Evolutionary conservation across 2,797 vertebrate species (phyloP), one percentile per base, ranked within the genome.

Genomic region (Acipenser ruthenus): DNA sequence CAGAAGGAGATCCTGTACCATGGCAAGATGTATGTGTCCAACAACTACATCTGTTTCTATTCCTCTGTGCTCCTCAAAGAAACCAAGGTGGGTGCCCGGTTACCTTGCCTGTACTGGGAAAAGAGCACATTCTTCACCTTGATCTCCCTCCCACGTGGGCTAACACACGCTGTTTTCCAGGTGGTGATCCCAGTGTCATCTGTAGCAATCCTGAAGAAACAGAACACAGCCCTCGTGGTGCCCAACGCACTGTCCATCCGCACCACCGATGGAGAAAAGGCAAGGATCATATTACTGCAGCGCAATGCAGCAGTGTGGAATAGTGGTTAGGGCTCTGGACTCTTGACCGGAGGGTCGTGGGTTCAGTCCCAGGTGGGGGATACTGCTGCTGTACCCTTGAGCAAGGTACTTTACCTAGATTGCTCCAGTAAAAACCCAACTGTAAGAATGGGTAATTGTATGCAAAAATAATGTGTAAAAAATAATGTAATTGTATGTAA

Each of bases 1-100:
- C 93, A 93, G 76, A 88, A 83, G 70, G 93, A 95, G 69, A 86
- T 94, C 66, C 89, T 91, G 65, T 94, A 93, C 74, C 91, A 92
- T 0, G 93, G 94, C 63, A 86, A 89, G 52, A 87, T 95, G 13
- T 96, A 93, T 59, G 58, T 95, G 74, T 90, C 89, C 0, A 83
- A 87, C 18, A 76, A 59, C 48, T 76, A 91, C 0, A 52, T 92
- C 75, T 94, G 90, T 77, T 95, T 95, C 84, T 85, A 90, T 76
- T 91, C 91, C 63, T 93, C 84, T 1, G 87, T 94, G 75, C 82
- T 95, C 63, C 88, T 92, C 55, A 91, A 89, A 63, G 90, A 93
- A 66, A 90, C 92, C 1, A 94, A 90, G 91, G 93, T 93, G 77
- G 55, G 74, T n/a, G n/a, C 4, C 18, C 23, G 12, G 49, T 11